phyloP scores from a whole-genome alignment of 2,797 vertebrate genomes.

The Pseudomugil gertrudae region DNA sequence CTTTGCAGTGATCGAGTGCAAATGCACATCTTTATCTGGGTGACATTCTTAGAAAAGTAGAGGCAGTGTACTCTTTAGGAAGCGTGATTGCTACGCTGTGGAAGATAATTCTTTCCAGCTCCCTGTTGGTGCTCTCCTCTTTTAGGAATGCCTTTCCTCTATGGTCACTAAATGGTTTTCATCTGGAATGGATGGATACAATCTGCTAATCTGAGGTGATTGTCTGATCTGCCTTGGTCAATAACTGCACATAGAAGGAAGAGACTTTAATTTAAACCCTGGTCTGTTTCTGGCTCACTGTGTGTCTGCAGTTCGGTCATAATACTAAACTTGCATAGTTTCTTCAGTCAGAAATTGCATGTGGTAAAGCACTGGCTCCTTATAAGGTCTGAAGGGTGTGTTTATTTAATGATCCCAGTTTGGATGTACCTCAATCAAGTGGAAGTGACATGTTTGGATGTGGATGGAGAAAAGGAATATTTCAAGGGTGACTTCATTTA shows the following conservation, averaged over 20 bases:
- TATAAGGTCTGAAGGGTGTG: slow-evolving; percentile 57
- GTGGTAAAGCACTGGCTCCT: slow-evolving; percentile 49
- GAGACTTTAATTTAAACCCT: slow-evolving; percentile 61
- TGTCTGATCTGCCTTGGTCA: slow-evolving; percentile 58
- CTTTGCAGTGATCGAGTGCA: slow-evolving; percentile 50
- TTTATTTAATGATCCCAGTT: slow-evolving; percentile 72
- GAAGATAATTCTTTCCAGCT: slow-evolving; percentile 77
- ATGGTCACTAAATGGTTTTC: slow-evolving; percentile 77
- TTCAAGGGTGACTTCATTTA: slow-evolving; percentile 63
- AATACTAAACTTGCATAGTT: slow-evolving; percentile 47
- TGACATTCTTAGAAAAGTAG: slow-evolving; percentile 33
- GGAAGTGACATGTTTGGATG: slow-evolving; percentile 64
- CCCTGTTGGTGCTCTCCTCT: slow-evolving; percentile 50
- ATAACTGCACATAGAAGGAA: slow-evolving; percentile 42
- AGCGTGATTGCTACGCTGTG: slow-evolving; percentile 44
- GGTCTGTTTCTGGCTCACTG: slow-evolving; percentile 39
- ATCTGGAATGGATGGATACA: slow-evolving; percentile 72
- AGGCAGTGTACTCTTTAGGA: slow-evolving; percentile 42
- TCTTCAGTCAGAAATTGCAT: slow-evolving; percentile 30
- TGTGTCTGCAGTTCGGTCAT: slow-evolving; percentile 44
- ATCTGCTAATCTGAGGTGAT: slow-evolving; percentile 53
- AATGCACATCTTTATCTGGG: slow-evolving; percentile 48
- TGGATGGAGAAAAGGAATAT: slow-evolving; percentile 48
- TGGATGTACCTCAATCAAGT: slow-evolving; percentile 70
- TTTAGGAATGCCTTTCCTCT: slow-evolving; percentile 64